Conservation (phyloP, 2,113 vertebrate genomes). For the Axis porcinus region DNA sequence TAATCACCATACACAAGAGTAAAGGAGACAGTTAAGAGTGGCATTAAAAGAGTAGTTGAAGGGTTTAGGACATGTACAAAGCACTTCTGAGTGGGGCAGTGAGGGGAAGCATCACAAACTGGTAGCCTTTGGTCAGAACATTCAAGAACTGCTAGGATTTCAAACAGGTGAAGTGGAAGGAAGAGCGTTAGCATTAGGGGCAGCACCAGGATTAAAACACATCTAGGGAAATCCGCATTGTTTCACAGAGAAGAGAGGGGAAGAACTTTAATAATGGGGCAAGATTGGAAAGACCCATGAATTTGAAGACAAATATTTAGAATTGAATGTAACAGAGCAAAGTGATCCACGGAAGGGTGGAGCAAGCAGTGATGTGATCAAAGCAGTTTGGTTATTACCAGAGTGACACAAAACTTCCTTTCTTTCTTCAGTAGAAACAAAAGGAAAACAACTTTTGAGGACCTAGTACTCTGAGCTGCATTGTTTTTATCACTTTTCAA, state of each 20-base stretch:
- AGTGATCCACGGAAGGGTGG: background rate
- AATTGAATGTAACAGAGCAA: background rate
- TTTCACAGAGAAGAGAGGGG: background rate
- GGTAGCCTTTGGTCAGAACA: background rate
- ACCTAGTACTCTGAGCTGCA: background rate
- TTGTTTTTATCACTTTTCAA: constrained; percentile 32
- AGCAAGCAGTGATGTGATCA: background rate
- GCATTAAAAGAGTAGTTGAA: background rate
- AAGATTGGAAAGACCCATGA: background rate
- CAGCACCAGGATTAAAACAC: background rate
- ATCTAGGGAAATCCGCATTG: background rate
- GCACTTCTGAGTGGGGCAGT: background rate
- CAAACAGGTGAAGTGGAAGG: background rate
- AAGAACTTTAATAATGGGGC: background rate
- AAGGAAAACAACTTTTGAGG: constrained; percentile 29
- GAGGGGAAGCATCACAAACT: background rate
- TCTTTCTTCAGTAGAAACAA: constrained; percentile 31
- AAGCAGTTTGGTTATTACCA: background rate
- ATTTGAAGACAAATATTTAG: background rate
- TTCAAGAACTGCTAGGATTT: background rate
- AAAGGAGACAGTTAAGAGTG: background rate
- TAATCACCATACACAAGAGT: background rate
- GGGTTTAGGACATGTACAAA: background rate
- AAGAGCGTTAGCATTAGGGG: background rate
- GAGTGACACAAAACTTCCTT: constrained; percentile 40